Conservation (phyloP, 2,888 invertebrate species). For the Epinotia bilunana region DNA sequence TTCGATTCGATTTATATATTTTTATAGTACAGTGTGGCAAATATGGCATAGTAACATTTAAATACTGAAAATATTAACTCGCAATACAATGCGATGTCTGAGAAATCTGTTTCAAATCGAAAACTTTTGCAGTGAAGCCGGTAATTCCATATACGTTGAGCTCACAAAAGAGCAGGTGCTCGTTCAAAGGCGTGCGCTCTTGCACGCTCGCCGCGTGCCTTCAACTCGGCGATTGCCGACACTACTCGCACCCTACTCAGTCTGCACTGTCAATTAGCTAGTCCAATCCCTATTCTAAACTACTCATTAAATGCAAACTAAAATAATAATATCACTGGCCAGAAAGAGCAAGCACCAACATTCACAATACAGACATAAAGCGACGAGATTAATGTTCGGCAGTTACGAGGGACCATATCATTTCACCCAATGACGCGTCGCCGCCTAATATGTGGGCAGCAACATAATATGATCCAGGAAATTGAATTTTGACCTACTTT, state of each 20-base stretch:
- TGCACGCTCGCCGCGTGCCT: conserved; percentile 49
- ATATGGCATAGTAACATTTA: background rate
- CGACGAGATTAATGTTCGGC: conserved; percentile 37
- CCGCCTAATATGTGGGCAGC: conserved; percentile 13
- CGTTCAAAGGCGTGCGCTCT: conserved; percentile 58
- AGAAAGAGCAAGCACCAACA: background rate
- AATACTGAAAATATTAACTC: background rate
- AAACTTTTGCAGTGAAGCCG: conserved; percentile 44
- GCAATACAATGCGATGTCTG: conserved; percentile 36
- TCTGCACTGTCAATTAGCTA: conserved; percentile 51
- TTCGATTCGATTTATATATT: no score
- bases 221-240: conserved; percentile 24
- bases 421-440: conserved; percentile 31
- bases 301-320: background rate
- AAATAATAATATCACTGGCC: background rate
- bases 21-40: no score
- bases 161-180: conserved; percentile 57
- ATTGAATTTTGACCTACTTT: conserved; percentile 31
- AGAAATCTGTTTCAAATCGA: conserved; percentile 46
- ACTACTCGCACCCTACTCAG: conserved; percentile 30
- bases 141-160: conserved; percentile 55
- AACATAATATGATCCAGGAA: conserved; percentile 36
- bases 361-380: conserved; percentile 31
- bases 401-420: conserved; percentile 43
- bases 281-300: conserved; percentile 50